Base-by-base conservation (phyloP, 2,113 vertebrate genomes). In the Myotis lucifugus region DNA sequence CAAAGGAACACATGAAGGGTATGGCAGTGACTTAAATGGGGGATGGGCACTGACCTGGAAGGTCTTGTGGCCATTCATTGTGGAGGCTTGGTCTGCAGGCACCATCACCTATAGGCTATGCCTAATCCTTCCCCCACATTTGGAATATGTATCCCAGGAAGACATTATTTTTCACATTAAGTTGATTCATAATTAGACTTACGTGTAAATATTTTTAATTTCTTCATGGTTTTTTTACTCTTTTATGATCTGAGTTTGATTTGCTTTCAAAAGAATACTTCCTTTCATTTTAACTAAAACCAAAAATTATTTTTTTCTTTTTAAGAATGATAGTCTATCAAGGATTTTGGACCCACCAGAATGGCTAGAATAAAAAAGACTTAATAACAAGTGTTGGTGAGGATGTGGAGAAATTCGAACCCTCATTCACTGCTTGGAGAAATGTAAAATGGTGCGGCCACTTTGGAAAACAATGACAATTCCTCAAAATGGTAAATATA, bases 261-360 rank as follows among this genome's bases (percentile, higher is more conserved):
- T 74, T 59, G 83, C 72, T 88, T 93, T 52, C 29, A 67, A n/a
- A 87, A 25, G 1, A 79, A 54, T 21, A 13, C 3, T 76, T 59
- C 54, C 48, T 78, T 34, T 61, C 32, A 84, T 70, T 83, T 79
- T 67, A 93, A 76, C 69, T 77, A 61, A 77, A 61, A 77, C 34
- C 7, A n/a, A 64, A 88, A 50, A 54, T 23, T 59, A 23, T 29
- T 74, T 74, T 78, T 78, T 74, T 61, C 19, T 89, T 34, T 76
- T 27, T 32, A 84, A 61, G 70, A 83, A 91, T 37, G 15, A 32
- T 9, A 50, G 17, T n/a, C 46, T 82, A 70, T 23, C 21, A 50
- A 86, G 50, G 18, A 76, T 27, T 25, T 89, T 21, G 70, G 73
- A 52, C 27, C 29, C 46, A 61, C 23, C 6, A 14, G 32, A 40